Conservation (phyloP, 2,797 vertebrate species). For the Hipposideros larvatus region DNA sequence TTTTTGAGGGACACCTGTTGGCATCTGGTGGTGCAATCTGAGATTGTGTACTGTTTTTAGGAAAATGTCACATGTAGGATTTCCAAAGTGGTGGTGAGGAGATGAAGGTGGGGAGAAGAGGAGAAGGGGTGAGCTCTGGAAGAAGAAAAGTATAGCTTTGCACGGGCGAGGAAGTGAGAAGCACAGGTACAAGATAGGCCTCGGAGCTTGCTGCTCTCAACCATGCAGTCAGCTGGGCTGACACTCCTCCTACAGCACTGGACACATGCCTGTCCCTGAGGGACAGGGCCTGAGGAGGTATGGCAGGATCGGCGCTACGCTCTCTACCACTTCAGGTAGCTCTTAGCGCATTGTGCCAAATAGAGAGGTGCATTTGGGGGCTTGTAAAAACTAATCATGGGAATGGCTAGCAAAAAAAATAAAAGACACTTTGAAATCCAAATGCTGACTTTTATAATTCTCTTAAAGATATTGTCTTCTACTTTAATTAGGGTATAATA, state of each 20-base stretch:
- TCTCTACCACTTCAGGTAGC: neutral
- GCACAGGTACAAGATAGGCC: fast-evolving
- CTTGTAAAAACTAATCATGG: neutral
- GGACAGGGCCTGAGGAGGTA: neutral
- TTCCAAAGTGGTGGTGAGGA: neutral
- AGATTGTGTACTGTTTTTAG: neutral
- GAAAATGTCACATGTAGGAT: neutral
- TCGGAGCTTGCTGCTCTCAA: neutral
- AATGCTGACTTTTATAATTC: neutral
- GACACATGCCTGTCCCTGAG: neutral
- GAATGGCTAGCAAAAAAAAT: neutral
- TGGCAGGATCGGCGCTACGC: neutral
- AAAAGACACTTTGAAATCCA: neutral
- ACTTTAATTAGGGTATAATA: neutral
- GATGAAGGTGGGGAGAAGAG: neutral
- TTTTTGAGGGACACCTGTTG: neutral
- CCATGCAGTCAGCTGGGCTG: neutral
- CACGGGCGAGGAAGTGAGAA: neutral
- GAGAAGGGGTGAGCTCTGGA: neutral
- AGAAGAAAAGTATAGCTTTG: neutral
- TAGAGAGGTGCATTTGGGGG: neutral
- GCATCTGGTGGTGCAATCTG: neutral
- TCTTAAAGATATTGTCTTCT: neutral
- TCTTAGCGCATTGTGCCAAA: neutral
- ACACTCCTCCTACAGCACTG: fast-evolving